A percentile compares a stretch with the other conserved stretches of the same genome.
Conservation (phyloP, 2,113 vertebrate genomes). For the Felis chaus region DNA sequence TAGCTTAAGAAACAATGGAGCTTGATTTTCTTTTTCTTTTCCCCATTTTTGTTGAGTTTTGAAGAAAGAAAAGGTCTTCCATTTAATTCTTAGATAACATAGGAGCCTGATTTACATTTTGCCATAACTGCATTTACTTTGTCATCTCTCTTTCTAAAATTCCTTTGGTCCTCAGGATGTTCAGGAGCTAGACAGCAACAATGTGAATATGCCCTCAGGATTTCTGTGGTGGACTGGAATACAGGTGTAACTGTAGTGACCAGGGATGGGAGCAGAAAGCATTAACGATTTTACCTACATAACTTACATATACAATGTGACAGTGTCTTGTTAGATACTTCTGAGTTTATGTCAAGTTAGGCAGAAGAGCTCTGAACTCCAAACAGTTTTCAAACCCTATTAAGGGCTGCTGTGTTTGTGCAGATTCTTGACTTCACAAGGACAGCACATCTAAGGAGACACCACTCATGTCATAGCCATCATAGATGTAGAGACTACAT, state of each 20-base stretch:
- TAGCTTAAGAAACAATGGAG: background rate
- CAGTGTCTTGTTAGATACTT: background rate
- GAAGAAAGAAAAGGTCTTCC: background rate
- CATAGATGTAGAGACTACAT: background rate
- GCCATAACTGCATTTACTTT: background rate
- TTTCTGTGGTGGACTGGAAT: fast-evolving
- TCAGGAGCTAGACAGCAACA: background rate
- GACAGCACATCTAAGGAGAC: background rate
- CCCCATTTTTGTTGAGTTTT: background rate
- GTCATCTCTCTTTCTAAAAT: background rate
- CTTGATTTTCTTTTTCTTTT: background rate
- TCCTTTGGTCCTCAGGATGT: background rate
- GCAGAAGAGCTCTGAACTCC: background rate
- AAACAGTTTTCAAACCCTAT: background rate
- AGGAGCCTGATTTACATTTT: background rate
- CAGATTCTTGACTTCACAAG: background rate
- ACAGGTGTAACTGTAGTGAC: background rate
- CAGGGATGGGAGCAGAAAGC: background rate
- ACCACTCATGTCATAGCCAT: background rate
- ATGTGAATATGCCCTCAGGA: fast-evolving
- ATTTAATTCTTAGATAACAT: background rate
- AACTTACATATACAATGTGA: background rate
- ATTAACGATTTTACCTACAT: background rate
- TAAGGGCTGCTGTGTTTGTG: background rate
- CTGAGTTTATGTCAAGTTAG: background rate